Base-by-base conservation (phyloP, 2,797 vertebrate species). In the Denticeps clupeoides region DNA sequence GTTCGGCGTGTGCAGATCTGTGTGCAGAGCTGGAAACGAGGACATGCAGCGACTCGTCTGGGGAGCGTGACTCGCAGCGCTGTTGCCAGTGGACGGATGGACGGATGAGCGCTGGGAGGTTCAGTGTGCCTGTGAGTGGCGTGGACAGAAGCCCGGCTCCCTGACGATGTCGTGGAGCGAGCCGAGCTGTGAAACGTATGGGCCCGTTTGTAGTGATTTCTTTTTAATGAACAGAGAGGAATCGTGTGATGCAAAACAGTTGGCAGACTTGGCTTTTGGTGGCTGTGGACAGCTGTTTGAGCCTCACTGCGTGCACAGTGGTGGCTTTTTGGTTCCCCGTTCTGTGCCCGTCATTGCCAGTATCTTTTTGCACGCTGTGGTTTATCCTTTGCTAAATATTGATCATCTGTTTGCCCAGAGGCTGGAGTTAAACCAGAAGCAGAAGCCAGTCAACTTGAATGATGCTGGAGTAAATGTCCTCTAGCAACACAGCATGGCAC, bases 81-180 rank as follows among this genome's bases (percentile, higher is more conserved):
- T 50, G 22, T 32, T 18, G 13, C 8, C 9, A 43, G 24, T 44
- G 13, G 25, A 4, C 27, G 11, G 45, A 16, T 26, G 40, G 32
- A 40, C 48, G 24, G 25, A 38, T 25, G 24, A 33, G 31, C 33
- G 37, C 19, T 40, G 45, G 2, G 22, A n/a, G 5, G 44, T 11
- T 27, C 5, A n/a, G 9, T 12, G 46, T 31, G 32, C 33, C 26
- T 52, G 32, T 32, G 28, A 9, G n/a, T 19, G 16, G 18, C 21
- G 71, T 75, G 72, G 73, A 79, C 41, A 32, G 45, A 49, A 64
- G 65, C 71, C 70, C 70, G 70, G 63, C 60, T 44, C 55, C 52
- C 57, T 68, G 51, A 62, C n/a, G 23, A 28, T 47, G 45, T 67
- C 47, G 29, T 46, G 55, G 57, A 48, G 54, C 59, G 45, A 56